These are phyloP conservation scores for Drosophila mimetica DNA, from an alignment of 2,888 invertebrate genomes.

Conservation along the genomic window DNA sequence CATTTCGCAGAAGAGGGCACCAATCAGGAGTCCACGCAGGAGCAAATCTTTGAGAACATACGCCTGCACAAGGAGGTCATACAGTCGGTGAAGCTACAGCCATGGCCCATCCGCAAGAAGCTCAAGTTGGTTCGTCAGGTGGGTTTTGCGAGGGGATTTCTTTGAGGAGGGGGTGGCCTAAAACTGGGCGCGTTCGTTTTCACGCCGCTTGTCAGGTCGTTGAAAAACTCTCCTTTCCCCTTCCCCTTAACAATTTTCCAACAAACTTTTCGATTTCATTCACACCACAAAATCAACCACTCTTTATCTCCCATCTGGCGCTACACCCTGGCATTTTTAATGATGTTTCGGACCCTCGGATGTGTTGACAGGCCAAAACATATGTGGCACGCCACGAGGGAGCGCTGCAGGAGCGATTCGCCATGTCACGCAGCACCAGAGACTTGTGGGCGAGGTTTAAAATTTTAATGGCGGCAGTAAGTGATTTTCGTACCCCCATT, in stretches of 20 bases:
- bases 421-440: constrained; percentile 93
- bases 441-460: constrained; percentile 94
- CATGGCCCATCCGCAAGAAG: constrained; percentile 93
- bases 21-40: constrained; percentile 88
- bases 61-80: constrained; percentile 96
- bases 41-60: constrained; percentile 95
- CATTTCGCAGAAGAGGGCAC: constrained; percentile 88
- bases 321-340: constrained; percentile 55
- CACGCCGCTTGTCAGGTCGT: constrained; percentile 62
- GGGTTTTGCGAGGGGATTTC: constrained; percentile 26
- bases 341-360: constrained; percentile 42
- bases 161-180: not conserved
- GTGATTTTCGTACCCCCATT: constrained; percentile 71
- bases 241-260: no score
- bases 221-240: constrained; percentile 18
- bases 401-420: constrained; percentile 93
- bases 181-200: constrained; percentile 56
- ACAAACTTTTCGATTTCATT: constrained; percentile 72
- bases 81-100: constrained; percentile 93
- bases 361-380: constrained; percentile 88
- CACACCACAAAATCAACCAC: constrained; percentile 26
- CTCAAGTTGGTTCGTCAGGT: constrained; percentile 91
- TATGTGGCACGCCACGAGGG: constrained; percentile 96
- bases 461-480: constrained; percentile 91
- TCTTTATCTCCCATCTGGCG: constrained; percentile 37